phyloP scores from a whole-genome alignment of 2,888 invertebrate species.

The Archips crataeganus region DNA sequence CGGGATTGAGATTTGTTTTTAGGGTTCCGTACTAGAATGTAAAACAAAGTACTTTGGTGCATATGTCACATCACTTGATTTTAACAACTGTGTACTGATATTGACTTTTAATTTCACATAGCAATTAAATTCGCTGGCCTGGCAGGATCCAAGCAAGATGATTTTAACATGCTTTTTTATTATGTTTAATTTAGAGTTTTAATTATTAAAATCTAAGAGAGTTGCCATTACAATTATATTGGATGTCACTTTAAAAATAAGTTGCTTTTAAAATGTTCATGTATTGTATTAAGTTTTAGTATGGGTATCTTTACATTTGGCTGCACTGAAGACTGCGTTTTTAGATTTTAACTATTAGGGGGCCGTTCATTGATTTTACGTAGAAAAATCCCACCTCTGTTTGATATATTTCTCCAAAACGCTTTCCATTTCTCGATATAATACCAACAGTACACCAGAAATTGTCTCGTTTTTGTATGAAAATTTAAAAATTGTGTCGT shows the following conservation, averaged over 20 bases:
- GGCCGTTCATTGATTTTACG: background rate
- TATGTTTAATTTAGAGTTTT: constrained; percentile 1
- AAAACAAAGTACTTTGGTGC: background rate
- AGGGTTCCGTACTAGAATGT: constrained; percentile 21
- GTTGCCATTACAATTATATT: constrained; percentile 8
- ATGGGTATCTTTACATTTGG: constrained; percentile 1
- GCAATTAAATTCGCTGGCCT: background rate
- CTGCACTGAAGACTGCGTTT: constrained; percentile 11
- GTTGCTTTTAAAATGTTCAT: constrained; percentile 14
- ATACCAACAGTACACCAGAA: no score
- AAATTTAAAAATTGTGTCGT: no score
- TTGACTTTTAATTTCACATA: background rate
- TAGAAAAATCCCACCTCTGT: background rate
- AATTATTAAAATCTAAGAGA: constrained; percentile 2
- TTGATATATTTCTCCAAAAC: background rate
- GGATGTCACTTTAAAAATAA: constrained; percentile 2
- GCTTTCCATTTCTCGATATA: background rate
- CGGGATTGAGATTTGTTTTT: constrained; percentile 19
- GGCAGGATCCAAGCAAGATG: background rate
- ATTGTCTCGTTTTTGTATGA: no score
- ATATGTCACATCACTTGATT: background rate
- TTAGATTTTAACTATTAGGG: background rate
- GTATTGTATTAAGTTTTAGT: constrained; percentile 10
- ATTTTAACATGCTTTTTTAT: background rate
- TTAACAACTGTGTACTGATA: background rate